Percentiles rank a stretch among this genome's conserved stretches.
Conservation (phyloP, 2,888 invertebrate species). For the Dynastes grantii region DNA sequence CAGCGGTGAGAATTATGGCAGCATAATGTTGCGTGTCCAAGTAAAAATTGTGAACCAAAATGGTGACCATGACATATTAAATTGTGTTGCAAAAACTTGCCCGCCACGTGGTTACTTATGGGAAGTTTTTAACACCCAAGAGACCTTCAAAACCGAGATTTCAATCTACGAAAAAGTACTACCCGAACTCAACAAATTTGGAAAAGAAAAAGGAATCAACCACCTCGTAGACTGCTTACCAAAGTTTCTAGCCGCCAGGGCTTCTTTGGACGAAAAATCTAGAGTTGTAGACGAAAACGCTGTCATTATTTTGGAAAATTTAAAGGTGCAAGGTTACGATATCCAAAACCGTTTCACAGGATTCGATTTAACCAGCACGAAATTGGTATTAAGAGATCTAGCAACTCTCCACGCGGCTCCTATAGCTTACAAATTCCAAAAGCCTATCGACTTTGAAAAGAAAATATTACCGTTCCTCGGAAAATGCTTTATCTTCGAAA, state of each 20-base stretch:
- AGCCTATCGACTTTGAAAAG: constrained; percentile 67
- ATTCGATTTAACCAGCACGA: constrained; percentile 70
- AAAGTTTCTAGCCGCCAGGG: constrained; percentile 71
- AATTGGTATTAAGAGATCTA: constrained; percentile 69
- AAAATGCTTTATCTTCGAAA: constrained; percentile 36
- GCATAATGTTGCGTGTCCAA: constrained; percentile 69
- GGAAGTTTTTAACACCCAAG: constrained; percentile 70
- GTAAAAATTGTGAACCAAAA: constrained; percentile 59
- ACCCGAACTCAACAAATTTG: constrained; percentile 69
- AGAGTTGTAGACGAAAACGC: constrained; percentile 71
- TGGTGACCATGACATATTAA: constrained; percentile 57
- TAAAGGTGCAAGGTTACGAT: constrained; percentile 70
- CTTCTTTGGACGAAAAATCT: constrained; percentile 58
- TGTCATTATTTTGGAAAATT: constrained; percentile 72
- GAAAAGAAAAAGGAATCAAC: constrained; percentile 63
- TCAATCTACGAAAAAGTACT: constrained; percentile 70
- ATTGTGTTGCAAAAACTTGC: constrained; percentile 69
- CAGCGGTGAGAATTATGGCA: constrained; percentile 75
- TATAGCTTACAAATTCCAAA: constrained; percentile 70
- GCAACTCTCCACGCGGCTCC: constrained; percentile 74
- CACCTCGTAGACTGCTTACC: constrained; percentile 62
- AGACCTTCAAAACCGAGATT: constrained; percentile 72
- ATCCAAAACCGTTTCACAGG: constrained; percentile 70
- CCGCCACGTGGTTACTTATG: constrained; percentile 71
- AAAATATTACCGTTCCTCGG: constrained; percentile 66